Evolutionary conservation across 35 echinoderm and acorn worm species (phyloP).

Genomic region (Lytechinus variegatus): DNA sequence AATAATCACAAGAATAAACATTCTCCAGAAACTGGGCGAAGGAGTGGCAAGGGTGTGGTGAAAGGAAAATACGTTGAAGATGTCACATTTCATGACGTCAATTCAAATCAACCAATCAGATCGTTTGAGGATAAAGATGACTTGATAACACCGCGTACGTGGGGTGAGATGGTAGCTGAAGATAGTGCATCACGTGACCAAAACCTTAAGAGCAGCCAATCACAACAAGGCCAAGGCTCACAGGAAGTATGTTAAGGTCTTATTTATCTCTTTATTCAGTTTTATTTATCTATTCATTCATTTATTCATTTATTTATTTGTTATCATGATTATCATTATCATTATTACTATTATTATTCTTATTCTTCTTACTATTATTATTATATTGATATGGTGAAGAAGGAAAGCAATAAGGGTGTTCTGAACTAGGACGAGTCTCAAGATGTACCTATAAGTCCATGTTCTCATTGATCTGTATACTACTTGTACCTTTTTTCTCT

Average conservation of each 20-base stretch:
- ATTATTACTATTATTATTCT: too few species aligned
- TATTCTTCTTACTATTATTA: too few species aligned
- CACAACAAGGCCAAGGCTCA: not conserved
- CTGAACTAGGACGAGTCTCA: too few species aligned
- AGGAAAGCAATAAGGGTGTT: too few species aligned
- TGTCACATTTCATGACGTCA: constrained; percentile 24
- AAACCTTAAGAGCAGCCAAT: not conserved
- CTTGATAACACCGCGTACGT: not conserved
- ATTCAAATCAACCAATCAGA: not conserved
- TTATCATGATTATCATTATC: too few species aligned
- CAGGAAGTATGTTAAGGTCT: not conserved
- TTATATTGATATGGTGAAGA: too few species aligned
- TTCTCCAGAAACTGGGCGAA: not conserved
- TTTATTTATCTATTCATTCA: too few species aligned
- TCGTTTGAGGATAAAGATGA: not conserved
- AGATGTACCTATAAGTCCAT: too few species aligned
- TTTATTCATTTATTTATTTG: too few species aligned
- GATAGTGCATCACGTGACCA: not conserved
- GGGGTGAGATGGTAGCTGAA: constrained; percentile 32
- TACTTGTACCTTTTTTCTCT: too few species aligned
- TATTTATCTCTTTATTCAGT: too few species aligned
- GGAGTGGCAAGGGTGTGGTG: not conserved
- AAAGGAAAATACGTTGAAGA: not conserved
- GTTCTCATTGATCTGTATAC: too few species aligned
- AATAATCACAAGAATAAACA: not conserved